A percentile compares a stretch with the other conserved stretches of the same genome.
These are phyloP conservation scores for Branchipolynoe longqiensis DNA, from an alignment of 2,888 invertebrate genomes.

Conservation along the genomic window DNA sequence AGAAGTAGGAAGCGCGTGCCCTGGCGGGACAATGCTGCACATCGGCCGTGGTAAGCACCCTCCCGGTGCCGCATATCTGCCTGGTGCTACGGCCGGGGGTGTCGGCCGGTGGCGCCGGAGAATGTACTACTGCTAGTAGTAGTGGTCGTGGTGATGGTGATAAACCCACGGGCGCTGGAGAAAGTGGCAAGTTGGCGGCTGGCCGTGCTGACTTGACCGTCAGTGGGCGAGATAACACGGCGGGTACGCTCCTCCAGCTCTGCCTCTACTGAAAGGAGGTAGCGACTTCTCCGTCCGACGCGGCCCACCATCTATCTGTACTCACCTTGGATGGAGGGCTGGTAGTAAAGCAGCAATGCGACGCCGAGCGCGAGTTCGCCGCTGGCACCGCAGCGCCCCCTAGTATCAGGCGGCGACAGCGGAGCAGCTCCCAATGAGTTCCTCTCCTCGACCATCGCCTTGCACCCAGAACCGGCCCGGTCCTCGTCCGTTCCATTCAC, in stretches of 20 bases:
- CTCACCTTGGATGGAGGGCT: slow-evolving; percentile 6
- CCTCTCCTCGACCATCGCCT: too few species aligned
- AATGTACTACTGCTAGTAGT: too few species aligned
- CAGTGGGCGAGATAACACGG: too few species aligned
- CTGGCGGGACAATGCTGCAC: neutral
- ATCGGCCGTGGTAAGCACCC: neutral
- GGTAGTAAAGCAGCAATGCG: neutral
- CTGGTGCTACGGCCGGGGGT: neutral
- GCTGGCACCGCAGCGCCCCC: slow-evolving; percentile 25
- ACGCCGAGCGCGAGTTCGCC: neutral
- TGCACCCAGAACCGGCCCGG: too few species aligned
- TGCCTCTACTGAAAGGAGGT: neutral
- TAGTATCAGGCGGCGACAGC: neutral
- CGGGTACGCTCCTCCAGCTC: too few species aligned
- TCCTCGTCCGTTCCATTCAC: too few species aligned
- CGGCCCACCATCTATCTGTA: slow-evolving; percentile 20
- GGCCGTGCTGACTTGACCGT: too few species aligned
- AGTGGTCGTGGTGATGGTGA: too few species aligned
- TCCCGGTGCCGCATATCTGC: neutral
- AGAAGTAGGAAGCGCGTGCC: neutral
- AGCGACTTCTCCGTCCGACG: neutral
- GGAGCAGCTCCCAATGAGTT: too few species aligned
- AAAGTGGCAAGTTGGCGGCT: too few species aligned
- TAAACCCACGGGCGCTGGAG: too few species aligned
- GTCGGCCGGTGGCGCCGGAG: too few species aligned